Evolutionary conservation across 92 coral and sea anemone species (phyloP).

Genomic region (Ricordea florida): DNA sequence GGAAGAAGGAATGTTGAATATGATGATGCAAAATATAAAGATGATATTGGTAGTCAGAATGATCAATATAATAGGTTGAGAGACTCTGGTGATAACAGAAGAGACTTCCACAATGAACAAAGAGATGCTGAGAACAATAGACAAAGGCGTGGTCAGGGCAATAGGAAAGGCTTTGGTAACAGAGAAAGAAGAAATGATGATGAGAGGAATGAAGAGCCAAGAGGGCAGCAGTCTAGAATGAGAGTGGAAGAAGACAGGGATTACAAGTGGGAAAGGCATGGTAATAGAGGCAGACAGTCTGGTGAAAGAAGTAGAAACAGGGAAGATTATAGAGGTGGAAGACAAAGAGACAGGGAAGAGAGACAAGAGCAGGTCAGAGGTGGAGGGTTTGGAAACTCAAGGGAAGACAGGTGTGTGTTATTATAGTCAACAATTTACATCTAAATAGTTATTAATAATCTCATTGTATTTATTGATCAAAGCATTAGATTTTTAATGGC

Average conservation of each 20-base stretch:
- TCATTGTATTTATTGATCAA: no score
- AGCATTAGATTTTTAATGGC: no score
- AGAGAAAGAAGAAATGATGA: neutral
- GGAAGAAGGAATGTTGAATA: neutral
- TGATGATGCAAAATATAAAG: neutral
- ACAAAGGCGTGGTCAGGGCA: neutral
- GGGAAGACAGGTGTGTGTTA: neutral
- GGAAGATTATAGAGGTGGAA: slow-evolving; percentile 3
- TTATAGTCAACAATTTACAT: no score
- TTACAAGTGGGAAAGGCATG: neutral
- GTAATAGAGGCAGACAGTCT: neutral
- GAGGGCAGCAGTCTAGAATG: neutral
- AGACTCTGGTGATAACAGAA: slow-evolving; percentile 8
- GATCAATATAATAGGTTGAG: neutral
- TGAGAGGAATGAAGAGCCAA: slow-evolving; percentile 12
- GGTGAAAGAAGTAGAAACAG: slow-evolving; percentile 10
- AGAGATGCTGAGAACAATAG: neutral
- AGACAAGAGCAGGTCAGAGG: neutral
- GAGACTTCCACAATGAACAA: neutral
- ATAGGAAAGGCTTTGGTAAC: slow-evolving; percentile 11
- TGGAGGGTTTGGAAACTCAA: slow-evolving; percentile 27
- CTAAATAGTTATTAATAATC: no score
- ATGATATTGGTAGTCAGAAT: slow-evolving; percentile 7
- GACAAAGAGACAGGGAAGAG: neutral
- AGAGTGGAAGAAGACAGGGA: slow-evolving; percentile 1